Percentiles rank a stretch among this genome's conserved stretches.
Conservation (phyloP, 2,888 invertebrate species). For the Acrobasis consociella region DNA sequence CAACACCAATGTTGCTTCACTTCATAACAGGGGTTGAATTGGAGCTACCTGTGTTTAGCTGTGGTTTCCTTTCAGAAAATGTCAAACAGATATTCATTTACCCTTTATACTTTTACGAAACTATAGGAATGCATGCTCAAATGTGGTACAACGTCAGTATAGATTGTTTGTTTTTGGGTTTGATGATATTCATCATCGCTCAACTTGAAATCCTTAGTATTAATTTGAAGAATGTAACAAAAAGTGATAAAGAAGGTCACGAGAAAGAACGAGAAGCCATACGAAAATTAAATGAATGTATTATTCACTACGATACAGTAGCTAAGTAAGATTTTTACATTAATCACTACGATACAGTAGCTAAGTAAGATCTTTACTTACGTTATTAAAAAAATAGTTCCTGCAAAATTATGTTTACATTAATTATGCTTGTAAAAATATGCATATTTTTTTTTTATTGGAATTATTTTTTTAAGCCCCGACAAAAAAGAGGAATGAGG, state of each 20-base stretch:
- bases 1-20: conserved; percentile 45
- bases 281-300: conserved; percentile 45
- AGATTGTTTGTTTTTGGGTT: conserved; percentile 57
- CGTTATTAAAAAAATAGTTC: too few species aligned
- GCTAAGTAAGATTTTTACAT: conserved; percentile 44
- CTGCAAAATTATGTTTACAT: too few species aligned
- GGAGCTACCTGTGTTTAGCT: conserved; percentile 49
- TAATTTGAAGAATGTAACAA: conserved; percentile 48
- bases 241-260: conserved; percentile 24
- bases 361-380: conserved; percentile 45
- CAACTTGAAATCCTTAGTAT: conserved; percentile 59
- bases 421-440: too few species aligned
- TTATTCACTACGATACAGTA: conserved; percentile 52
- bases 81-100: conserved; percentile 45
- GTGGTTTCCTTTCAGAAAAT: conserved; percentile 51
- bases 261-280: conserved; percentile 33
- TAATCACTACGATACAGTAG: conserved; percentile 49
- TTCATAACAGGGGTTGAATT: conserved; percentile 40
- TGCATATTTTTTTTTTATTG: too few species aligned
- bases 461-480: too few species aligned
- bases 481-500: too few species aligned
- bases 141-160: conserved; percentile 55
- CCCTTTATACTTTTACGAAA: conserved; percentile 57
- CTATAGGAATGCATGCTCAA: conserved; percentile 49
- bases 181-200: conserved; percentile 55